A percentile compares a stretch with the other conserved stretches of the same genome.
Conservation (phyloP, 1,140 invertebrate genomes). For the Panagrolaimus sp. region DNA sequence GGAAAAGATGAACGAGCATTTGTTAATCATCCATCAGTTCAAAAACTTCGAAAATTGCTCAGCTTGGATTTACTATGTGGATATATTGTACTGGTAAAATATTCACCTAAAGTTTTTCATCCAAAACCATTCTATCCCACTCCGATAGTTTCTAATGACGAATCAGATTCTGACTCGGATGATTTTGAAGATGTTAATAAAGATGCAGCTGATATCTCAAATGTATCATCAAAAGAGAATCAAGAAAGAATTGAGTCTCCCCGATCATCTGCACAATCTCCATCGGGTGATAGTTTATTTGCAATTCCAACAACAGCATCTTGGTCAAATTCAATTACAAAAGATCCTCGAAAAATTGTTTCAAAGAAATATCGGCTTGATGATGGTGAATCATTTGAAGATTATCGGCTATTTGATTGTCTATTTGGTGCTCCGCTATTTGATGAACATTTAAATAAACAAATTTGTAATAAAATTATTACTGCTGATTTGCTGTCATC, state of each 20-base stretch:
- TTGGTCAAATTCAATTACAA: conserved; percentile 26
- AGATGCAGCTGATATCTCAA: conserved; percentile 73
- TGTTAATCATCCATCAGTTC: conserved; percentile 46
- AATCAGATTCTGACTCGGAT: not conserved
- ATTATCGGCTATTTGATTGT: conserved; percentile 51
- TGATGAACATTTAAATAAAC: conserved; percentile 45
- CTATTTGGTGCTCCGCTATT: conserved; percentile 56
- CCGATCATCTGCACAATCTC: not conserved
- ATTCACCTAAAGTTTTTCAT: not conserved
- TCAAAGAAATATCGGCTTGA: conserved; percentile 25
- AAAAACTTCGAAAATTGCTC: conserved; percentile 29
- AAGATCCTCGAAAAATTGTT: conserved; percentile 41
- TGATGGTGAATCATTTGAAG: conserved; percentile 40
- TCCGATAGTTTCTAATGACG: not conserved
- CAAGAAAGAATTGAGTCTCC: not conserved
- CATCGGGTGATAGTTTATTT: not conserved
- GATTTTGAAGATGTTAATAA: conserved; percentile 65
- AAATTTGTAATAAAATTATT: conserved; percentile 44
- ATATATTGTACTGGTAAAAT: conserved; percentile 49
- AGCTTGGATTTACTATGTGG: conserved; percentile 45
- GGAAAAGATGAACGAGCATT: conserved; percentile 25
- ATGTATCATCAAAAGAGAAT: not conserved
- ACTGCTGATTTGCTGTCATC: conserved; percentile 34
- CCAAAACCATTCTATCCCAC: not conserved
- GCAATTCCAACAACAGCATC: not conserved